A percentile compares a stretch with the other conserved stretches of the same genome.
Evolutionary conservation across 2,113 vertebrate species (phyloP).

Genomic region (Gobiocypris rarus): DNA sequence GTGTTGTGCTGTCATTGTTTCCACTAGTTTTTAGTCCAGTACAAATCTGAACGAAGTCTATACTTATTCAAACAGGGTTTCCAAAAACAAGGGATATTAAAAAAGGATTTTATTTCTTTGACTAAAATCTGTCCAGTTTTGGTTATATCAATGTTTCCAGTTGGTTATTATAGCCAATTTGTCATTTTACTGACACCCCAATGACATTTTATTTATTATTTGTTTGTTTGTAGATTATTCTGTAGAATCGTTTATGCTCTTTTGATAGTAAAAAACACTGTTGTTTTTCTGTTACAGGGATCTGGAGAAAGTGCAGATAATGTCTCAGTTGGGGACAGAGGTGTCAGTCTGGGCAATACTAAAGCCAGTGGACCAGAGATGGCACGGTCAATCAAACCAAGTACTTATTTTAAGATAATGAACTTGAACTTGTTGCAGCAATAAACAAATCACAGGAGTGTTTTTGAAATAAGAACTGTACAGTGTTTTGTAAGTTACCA

Average conservation of each 20-base stretch:
- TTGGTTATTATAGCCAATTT: neutral
- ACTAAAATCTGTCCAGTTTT: too few relatives aligned
- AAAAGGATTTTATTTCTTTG: too few relatives aligned
- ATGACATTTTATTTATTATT: neutral
- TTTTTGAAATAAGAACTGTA: neutral
- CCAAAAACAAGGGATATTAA: too few relatives aligned
- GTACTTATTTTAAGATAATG: constrained; percentile 10
- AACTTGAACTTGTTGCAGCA: neutral
- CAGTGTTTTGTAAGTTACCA: neutral
- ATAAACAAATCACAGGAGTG: neutral
- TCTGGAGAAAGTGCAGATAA: neutral
- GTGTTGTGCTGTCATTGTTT: neutral
- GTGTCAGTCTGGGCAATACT: neutral
- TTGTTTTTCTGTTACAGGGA: neutral
- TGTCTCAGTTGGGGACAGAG: neutral
- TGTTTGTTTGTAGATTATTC: neutral
- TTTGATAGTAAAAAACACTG: neutral
- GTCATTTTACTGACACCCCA: neutral
- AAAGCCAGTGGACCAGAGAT: neutral
- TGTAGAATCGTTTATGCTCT: neutral
- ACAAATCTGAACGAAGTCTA: neutral
- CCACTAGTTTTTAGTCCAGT: neutral
- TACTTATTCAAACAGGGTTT: too few relatives aligned
- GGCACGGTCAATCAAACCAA: neutral
- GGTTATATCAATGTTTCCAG: neutral